Evolutionary conservation across 30 jellyfish, hydroid and myxozoan genomes (phyloP).

Genomic region (Phacellophora camtschatica): DNA sequence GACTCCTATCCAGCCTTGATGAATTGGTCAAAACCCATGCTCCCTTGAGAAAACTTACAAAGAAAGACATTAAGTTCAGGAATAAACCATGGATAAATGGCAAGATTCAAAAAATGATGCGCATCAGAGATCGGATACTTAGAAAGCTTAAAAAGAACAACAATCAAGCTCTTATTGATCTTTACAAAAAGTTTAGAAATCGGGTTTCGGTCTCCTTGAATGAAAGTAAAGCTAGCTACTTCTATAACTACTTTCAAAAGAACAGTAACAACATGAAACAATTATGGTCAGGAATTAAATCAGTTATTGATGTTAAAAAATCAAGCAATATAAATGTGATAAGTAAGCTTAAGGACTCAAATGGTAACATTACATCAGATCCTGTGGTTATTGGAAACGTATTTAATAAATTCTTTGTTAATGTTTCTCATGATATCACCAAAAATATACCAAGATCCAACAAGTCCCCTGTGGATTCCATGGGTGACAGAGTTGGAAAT

Average conservation of each 20-base stretch:
- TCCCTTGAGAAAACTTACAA: slow-evolving; percentile 34
- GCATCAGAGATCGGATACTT: slow-evolving; percentile 20
- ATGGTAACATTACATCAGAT: too few relatives aligned
- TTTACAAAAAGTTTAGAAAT: slow-evolving; percentile 34
- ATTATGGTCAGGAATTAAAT: slow-evolving; percentile 70
- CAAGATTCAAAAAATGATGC: slow-evolving; percentile 17
- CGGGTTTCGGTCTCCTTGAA: slow-evolving; percentile 12
- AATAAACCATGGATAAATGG: slow-evolving; percentile 45
- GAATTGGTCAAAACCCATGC: slow-evolving; percentile 39
- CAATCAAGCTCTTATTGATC: slow-evolving; percentile 20
- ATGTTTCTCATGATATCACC: too few relatives aligned
- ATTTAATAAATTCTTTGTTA: slow-evolving; percentile 52
- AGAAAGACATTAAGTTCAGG: slow-evolving; percentile 34
- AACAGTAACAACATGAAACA: slow-evolving; percentile 63
- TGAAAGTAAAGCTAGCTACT: slow-evolving; percentile 58
- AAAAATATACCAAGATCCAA: slow-evolving; percentile 26
- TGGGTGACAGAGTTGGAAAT: slow-evolving; percentile 39
- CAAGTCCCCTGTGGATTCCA: slow-evolving; percentile 31
- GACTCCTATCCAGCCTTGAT: slow-evolving; percentile 45
- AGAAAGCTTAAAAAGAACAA: slow-evolving; percentile 24
- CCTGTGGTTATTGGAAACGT: slow-evolving; percentile 63
- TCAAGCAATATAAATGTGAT: slow-evolving; percentile 54
- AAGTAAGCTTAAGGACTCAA: slow-evolving; percentile 45
- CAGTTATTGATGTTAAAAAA: slow-evolving; percentile 39
- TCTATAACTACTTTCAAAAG: slow-evolving; percentile 49